phyloP scores from a whole-genome alignment of 2,797 vertebrate genomes.

The Champsocephalus gunnari region DNA sequence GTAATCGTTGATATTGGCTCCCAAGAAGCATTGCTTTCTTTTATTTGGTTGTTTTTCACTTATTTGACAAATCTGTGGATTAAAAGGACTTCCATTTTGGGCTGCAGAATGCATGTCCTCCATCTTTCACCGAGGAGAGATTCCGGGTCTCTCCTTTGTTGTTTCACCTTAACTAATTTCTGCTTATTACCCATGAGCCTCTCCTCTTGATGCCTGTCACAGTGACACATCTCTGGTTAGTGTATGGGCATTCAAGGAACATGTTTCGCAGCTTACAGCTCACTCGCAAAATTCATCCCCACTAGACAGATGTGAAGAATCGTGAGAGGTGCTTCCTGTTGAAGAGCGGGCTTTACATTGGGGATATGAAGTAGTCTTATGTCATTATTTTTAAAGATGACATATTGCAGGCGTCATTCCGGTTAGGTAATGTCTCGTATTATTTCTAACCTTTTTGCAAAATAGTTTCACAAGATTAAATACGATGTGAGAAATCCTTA shows the following conservation, averaged over 20 bases:
- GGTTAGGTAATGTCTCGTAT: conserved; percentile 20
- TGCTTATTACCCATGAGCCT: conserved; percentile 1
- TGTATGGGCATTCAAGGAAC: conserved; percentile 29
- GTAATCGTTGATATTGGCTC: conserved; percentile 79
- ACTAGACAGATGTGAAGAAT: conserved; percentile 7
- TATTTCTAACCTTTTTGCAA: conserved; percentile 18
- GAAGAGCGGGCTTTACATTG: not conserved
- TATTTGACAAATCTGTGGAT: conserved; percentile 46
- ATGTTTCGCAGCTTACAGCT: conserved; percentile 34
- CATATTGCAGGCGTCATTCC: conserved; percentile 21
- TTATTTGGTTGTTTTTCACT: conserved; percentile 57
- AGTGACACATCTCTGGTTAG: conserved; percentile 32
- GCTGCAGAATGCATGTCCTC: conserved; percentile 33
- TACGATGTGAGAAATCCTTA: conserved; percentile 13
- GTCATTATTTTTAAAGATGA: conserved; percentile 28
- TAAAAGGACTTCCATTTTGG: conserved; percentile 50
- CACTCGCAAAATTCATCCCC: conserved; percentile 8
- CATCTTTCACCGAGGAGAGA: conserved; percentile 14
- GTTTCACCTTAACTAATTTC: not conserved
- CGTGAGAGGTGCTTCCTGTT: not conserved
- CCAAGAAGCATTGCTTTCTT: conserved; percentile 31
- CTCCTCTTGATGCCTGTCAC: conserved; percentile 11
- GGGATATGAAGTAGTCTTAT: conserved; percentile 20
- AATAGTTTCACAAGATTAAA: conserved; percentile 8
- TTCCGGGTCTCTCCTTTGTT: not conserved